A percentile compares a stretch with the other conserved stretches of the same genome.
phyloP scores from a whole-genome alignment of 2,797 vertebrate species.

The Pithecia hirsuta region DNA sequence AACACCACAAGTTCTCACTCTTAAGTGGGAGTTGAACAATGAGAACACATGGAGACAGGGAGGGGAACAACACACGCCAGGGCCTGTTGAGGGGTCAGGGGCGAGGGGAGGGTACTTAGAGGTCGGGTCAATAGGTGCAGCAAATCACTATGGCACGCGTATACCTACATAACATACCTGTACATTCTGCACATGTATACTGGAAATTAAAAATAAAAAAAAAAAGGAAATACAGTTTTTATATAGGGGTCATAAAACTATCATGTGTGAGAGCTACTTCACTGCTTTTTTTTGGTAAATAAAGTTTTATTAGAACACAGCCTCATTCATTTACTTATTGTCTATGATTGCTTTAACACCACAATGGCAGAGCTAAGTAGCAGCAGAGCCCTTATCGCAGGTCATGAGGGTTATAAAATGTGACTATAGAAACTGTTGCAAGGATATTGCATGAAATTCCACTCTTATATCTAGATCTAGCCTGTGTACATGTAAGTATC shows the following conservation, averaged over 20 bases:
- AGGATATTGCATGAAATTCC: neutral
- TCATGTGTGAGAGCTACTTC: neutral
- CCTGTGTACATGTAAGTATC: neutral
- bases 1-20: no score
- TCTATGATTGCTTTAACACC: neutral
- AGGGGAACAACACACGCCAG: no score
- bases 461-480: neutral
- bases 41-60: no score
- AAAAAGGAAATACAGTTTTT: neutral
- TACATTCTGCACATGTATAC: no score
- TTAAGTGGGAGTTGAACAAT: no score
- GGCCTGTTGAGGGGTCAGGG: no score
- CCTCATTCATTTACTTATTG: neutral
- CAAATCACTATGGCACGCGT: no score
- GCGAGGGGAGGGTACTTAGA: no score
- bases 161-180: no score
- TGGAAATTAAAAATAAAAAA: no score
- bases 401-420: neutral
- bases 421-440: neutral
- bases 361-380: neutral
- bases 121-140: no score
- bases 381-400: neutral
- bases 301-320: neutral
- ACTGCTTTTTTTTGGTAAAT: neutral
- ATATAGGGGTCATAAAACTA: neutral